Evolutionary conservation across 2,888 invertebrate species (phyloP), one percentile per base, ranked within the genome.

Genomic region (Bombylius discolor): DNA sequence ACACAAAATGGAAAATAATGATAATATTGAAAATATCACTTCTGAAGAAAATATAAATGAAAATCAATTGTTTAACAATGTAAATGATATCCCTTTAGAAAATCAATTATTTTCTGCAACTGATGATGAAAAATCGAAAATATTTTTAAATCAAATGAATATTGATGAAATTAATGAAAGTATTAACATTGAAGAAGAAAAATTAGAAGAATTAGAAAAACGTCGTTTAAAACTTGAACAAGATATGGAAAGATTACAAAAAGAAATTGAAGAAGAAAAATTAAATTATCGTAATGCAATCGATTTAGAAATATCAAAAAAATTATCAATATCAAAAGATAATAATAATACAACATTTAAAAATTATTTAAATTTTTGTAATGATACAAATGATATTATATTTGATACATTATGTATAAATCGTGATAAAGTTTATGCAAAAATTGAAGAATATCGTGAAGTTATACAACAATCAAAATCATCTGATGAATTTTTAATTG

Each of bases 251-350:
- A 47, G 51, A 11, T 50, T 60, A 23, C 56, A 57, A 50, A 14
- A 53, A 23, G 58, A 60, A 48, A 57, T 60, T 14, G 57, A 58
- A 54, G 9, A 46, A 13, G 60, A 60, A 50, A 60, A 60, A 44
- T 36, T 39, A 8, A 32, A 46, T 11, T 58, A 57, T 32, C 49
- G 56, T 4, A 44, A 56, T 48, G 55, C 56, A 39, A 51, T 58
- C 11, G 58, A 57, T 49, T 36, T 44, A 4, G 60, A 60, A 54
- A 49, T 60, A 13, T 45, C 53, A 7, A 55, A 39, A 39, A 55
- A 57, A 34, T 11, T 23, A 6, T 49, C 55, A 42, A 36, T 39
- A n/a, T 11, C 4, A 34, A 32, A 6, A 39, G 46, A 46, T 47
- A 33, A 11, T 32, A 42, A n/a, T 23, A 31, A 5, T 6, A 36